These are phyloP conservation scores for Endotricha flammealis DNA, from an alignment of 2,888 invertebrate species.

Conservation along the genomic window DNA sequence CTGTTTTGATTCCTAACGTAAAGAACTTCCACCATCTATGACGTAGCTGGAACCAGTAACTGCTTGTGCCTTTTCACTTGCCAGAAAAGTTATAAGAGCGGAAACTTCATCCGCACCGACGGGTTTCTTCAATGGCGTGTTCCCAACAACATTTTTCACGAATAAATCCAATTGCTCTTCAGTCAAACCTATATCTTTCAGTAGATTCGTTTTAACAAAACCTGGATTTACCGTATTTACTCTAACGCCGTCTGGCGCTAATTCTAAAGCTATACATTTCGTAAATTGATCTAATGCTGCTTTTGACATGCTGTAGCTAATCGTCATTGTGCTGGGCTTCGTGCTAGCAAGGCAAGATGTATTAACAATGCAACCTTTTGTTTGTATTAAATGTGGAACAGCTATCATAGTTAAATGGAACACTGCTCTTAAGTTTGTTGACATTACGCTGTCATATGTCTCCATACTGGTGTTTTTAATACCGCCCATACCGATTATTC, in stretches of 20 bases:
- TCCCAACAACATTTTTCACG: constrained; percentile 79
- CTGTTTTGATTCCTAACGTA: too few species aligned
- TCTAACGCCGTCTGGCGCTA: constrained; percentile 87
- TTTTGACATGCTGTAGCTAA: constrained; percentile 95
- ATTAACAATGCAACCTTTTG: constrained; percentile 92
- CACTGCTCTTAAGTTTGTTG: constrained; percentile 89
- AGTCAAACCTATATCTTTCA: constrained; percentile 79
- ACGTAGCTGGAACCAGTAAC: constrained; percentile 85
- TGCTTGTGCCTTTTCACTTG: constrained; percentile 90
- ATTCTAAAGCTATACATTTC: constrained; percentile 90
- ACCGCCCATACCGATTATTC: constrained; percentile 85
- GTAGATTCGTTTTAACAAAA: constrained; percentile 91
- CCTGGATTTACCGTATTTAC: constrained; percentile 97
- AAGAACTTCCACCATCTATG: constrained; percentile 54
- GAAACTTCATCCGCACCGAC: constrained; percentile 92
- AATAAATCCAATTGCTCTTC: constrained; percentile 87
- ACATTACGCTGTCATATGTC: constrained; percentile 91
- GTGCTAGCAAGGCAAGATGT: constrained; percentile 92
- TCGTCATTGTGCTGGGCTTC: constrained; percentile 81
- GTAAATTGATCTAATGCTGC: constrained; percentile 96
- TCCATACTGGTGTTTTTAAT: constrained; percentile 89
- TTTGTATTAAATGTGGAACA: constrained; percentile 87
- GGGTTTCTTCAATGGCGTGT: constrained; percentile 91
- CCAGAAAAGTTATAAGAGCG: constrained; percentile 90
- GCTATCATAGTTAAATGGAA: constrained; percentile 89